These are phyloP conservation scores for Amphibalanus amphitrite DNA, from an alignment of 1,140 invertebrate genomes.

Conservation along the genomic window DNA sequence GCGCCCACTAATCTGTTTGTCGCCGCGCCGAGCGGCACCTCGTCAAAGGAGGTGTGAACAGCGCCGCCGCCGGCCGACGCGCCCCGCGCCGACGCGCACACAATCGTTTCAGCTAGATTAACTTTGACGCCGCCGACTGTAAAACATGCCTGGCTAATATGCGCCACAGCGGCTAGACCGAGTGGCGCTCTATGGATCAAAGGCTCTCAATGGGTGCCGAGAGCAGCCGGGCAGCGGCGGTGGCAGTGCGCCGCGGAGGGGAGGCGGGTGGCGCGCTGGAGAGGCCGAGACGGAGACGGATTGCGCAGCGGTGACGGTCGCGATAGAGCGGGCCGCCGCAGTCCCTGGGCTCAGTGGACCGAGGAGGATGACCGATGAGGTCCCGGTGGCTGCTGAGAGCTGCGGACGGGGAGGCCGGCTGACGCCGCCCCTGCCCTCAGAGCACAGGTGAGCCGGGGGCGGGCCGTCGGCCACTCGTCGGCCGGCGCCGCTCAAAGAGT, in stretches of 20 bases:
- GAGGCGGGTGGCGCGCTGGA: too few relatives aligned
- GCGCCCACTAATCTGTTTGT: background rate
- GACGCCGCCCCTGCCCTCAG: too few relatives aligned
- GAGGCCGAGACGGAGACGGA: too few relatives aligned
- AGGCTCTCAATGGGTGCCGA: background rate
- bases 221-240: background rate
- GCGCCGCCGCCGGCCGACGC: background rate
- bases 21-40: background rate
- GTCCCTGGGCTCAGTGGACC: too few relatives aligned
- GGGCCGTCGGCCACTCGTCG: background rate
- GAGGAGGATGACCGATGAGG: too few relatives aligned
- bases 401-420: background rate
- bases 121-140: background rate
- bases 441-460: background rate
- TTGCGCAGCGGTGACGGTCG: too few relatives aligned
- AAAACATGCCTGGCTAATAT: background rate
- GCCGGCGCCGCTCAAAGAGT: background rate
- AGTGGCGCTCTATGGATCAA: background rate
- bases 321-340: too few relatives aligned
- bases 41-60: background rate
- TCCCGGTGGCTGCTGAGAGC: too few relatives aligned
- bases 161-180: background rate
- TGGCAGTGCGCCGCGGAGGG: too few relatives aligned
- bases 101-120: background rate
- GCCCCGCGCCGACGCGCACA: background rate